A percentile compares a stretch with the other conserved stretches of the same genome.
phyloP scores from a whole-genome alignment of 2,888 invertebrate species.

The Plusia festucae region DNA sequence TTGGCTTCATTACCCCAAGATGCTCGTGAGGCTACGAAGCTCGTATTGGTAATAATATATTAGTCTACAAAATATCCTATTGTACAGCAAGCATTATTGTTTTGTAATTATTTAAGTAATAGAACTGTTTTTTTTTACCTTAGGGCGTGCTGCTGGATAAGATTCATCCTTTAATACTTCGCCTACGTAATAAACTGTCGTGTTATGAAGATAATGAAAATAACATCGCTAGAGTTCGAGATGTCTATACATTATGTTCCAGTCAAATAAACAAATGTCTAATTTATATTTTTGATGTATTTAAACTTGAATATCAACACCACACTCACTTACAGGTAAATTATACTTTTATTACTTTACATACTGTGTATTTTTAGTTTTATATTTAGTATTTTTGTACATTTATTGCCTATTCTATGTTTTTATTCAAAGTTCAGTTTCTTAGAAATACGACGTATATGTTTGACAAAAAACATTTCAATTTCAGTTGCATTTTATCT shows the following conservation, averaged over 20 bases:
- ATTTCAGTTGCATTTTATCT: too few relatives aligned
- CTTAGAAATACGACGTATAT: too few relatives aligned
- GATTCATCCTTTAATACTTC: slow-evolving; percentile 71
- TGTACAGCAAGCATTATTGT: neutral
- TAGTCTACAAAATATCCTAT: neutral
- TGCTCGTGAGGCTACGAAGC: slow-evolving; percentile 68
- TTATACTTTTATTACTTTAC: neutral
- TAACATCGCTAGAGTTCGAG: slow-evolving; percentile 64
- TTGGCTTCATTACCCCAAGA: slow-evolving; percentile 61
- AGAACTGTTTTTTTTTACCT: slow-evolving; percentile 47
- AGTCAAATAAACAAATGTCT: slow-evolving; percentile 83
- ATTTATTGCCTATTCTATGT: too few relatives aligned
- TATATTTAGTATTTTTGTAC: too few relatives aligned
- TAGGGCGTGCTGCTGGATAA: slow-evolving; percentile 72
- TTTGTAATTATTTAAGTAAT: neutral
- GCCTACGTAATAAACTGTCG: slow-evolving; percentile 68
- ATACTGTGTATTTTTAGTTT: neutral
- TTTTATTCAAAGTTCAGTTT: too few relatives aligned
- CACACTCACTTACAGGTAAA: slow-evolving; percentile 70
- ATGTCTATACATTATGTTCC: slow-evolving; percentile 76
- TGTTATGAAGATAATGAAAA: slow-evolving; percentile 49
- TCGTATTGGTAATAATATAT: slow-evolving; percentile 68
- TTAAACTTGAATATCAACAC: slow-evolving; percentile 75
- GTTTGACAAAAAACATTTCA: too few relatives aligned
- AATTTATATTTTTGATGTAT: slow-evolving; percentile 76